Conservation (phyloP, 2,113 vertebrate species). For the Stegostoma tigrinum region DNA sequence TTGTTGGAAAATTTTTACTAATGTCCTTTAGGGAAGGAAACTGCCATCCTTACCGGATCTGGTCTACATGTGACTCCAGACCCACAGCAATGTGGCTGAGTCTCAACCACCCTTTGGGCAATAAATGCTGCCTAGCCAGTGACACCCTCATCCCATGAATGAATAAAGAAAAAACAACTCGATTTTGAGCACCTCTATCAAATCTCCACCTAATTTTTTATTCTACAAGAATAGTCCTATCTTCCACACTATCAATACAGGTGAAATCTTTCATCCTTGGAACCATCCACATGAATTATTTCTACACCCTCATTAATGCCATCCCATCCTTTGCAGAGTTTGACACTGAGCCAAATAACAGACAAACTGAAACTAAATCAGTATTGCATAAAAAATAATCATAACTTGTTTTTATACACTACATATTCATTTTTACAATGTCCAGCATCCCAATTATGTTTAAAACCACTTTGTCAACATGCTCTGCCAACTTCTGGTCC, state of each 20-base stretch:
- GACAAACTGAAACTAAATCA: not conserved
- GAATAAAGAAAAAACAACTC: too few relatives aligned
- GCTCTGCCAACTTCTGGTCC: not conserved
- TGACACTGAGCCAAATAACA: not conserved
- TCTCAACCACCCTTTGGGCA: too few relatives aligned
- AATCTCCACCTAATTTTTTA: not conserved
- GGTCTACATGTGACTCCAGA: too few relatives aligned
- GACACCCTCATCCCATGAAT: too few relatives aligned
- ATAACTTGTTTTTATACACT: not conserved
- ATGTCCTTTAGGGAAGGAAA: too few relatives aligned
- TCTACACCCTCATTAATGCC: not conserved
- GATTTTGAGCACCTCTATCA: not conserved
- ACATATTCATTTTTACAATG: not conserved
- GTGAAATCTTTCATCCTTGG: not conserved
- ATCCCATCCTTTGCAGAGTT: not conserved
- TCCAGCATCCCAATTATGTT: not conserved
- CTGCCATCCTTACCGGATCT: too few relatives aligned
- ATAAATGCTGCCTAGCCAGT: too few relatives aligned
- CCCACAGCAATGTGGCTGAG: too few relatives aligned
- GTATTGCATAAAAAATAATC: not conserved
- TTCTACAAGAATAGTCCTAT: not conserved
- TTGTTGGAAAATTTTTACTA: too few relatives aligned
- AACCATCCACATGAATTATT: not conserved
- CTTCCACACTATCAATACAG: not conserved
- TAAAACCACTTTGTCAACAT: not conserved